Base-by-base conservation (phyloP, 2,113 vertebrate species). In the Gopherus evgoodei region DNA sequence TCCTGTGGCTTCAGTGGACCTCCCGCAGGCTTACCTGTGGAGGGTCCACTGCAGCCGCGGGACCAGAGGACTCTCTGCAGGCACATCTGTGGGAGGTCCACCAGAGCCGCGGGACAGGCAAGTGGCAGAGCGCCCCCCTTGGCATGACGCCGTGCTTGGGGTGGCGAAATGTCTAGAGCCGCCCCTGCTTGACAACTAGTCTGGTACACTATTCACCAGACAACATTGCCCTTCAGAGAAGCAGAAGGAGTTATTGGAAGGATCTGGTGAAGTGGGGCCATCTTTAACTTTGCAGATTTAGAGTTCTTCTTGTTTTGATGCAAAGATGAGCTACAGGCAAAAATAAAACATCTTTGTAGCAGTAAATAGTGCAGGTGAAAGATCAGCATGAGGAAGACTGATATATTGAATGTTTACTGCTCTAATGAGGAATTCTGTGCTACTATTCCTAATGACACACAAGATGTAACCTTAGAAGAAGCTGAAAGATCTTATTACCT, bases 371-470 rank as follows among this genome's bases (percentile, higher is more conserved):
- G 22, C 78, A 93, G 95, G 94, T 92, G 78, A 84, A 95, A 94
- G 87, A 96, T 94, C 95, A 97, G 93, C 87, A 86, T 89, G 53
- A 57, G 53, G n/a, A 57, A 57, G 24, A 44, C 53, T 44, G 84
- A 93, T 90, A 50, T 57, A 94, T 8, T 94, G 83, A 95, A 89
- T 86, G 72, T 82, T 93, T 96, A 85, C 87, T 95, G 89, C 52
- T 72, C 52, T 97, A 96, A 96, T 94, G 96, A 95, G 95, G n/a
- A 91, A 79, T 88, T 95, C 90, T 95, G 84, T 22, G 82, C 49
- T 92, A 84, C 78, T 86, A 49, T 35, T 96, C 38, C 81, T 95
- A 95, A 93, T 0, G 49, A 94, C 54, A 83, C 86, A 53, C 72
- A 62, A 91, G 83, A 93, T 27, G 81, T 90, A 89, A 47, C 90